Percentiles rank a stretch among this genome's conserved stretches.
phyloP scores from a whole-genome alignment of 2,113 vertebrate species.

The Fukomys damarensis region DNA sequence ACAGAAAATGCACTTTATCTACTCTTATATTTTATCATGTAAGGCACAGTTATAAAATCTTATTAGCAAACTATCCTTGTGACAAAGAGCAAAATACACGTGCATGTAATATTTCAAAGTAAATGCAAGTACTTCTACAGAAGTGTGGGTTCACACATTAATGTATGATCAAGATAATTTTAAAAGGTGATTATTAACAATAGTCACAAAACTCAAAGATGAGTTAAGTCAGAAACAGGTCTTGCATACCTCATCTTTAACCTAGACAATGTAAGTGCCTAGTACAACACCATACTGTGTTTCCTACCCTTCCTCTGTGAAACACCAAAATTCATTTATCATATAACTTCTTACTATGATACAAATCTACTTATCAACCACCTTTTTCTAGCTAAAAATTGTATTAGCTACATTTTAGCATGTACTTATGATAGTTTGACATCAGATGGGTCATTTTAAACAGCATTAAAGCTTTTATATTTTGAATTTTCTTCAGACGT shows the following conservation, averaged over 20 bases:
- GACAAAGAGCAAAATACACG: conserved; percentile 7
- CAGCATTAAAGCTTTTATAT: not conserved
- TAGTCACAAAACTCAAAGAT: not conserved
- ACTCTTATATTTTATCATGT: not conserved
- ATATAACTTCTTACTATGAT: not conserved
- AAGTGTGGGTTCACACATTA: not conserved
- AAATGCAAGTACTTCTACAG: not conserved
- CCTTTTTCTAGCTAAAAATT: not conserved
- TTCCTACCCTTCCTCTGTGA: not conserved
- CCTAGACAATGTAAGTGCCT: not conserved
- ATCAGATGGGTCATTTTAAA: not conserved
- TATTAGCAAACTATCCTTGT: not conserved
- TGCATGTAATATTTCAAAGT: not conserved
- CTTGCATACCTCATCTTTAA: not conserved
- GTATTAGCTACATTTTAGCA: not conserved
- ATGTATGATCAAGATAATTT: not conserved
- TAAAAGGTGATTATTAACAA: not conserved
- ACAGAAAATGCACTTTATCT: not conserved
- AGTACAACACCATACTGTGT: not conserved
- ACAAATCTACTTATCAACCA: not conserved
- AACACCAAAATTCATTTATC: not conserved
- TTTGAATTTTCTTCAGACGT: not conserved
- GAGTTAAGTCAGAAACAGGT: not conserved
- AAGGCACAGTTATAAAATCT: not conserved
- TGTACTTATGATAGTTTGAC: not conserved